Base-by-base conservation (phyloP, 2,888 invertebrate genomes). In the Aphrophora alni region DNA sequence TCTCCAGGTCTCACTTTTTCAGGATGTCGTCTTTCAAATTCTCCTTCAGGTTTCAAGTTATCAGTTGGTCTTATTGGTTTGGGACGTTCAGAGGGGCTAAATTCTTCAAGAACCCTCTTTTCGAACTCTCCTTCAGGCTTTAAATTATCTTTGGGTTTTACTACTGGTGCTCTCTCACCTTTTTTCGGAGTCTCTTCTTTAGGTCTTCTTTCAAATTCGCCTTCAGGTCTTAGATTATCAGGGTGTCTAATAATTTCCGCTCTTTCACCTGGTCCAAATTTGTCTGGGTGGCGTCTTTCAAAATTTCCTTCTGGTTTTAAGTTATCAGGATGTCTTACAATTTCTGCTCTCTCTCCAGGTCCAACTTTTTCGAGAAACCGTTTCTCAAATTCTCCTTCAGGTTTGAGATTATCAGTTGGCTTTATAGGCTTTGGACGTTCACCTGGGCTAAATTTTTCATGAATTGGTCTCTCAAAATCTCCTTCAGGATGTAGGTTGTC, bases 401-500 rank as follows among this genome's bases (percentile, higher is more conserved):
- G 90, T 27, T 87, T 87, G 85, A 88, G 85, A 83, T 91, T 91
- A 82, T 92, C 92, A 26, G 89, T 87, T 0, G 89, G 90, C 82
- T 87, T 88, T 28, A 83, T 77, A 10, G 86, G 85, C 0, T 80
- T 82, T 75, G 86, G 86, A 82, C 87, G 82, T 75, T 84, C 82
- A 74, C 88, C 89, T 70, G 88, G 88, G 0, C 91, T 92, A 0
- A 87, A 87, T n/a, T 89, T 86, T 76, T 88, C 88, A 68, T 86
- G 87, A n/a, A 10, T 70, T 5, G 80, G 89, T 86, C 80, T 88
- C 71, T 86, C 88, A 85, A 91, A 91, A 26, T 90, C 90, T 17
- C 92, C 92, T 85, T 91, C 91, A 3, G 90, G 89, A 82, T 86
- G 88, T 0, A 92, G 86, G 85, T 92, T 92, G 84, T 92, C 92